These are phyloP conservation scores for Pantherophis guttatus DNA, from an alignment of 2,113 vertebrate genomes.

Conservation along the genomic window DNA sequence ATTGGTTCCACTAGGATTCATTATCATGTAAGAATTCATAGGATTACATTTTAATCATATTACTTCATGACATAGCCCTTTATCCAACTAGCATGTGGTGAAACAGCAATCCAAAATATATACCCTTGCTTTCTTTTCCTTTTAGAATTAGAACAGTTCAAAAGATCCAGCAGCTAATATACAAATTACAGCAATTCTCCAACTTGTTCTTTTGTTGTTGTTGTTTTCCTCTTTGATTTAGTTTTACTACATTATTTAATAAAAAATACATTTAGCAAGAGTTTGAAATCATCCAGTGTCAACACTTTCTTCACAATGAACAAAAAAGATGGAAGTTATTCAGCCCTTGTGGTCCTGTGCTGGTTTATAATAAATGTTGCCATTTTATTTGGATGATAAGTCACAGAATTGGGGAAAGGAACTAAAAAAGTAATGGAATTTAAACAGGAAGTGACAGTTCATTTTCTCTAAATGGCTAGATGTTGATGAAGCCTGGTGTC, in stretches of 20 bases:
- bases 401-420: slow-evolving; percentile 22
- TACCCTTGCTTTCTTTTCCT: slow-evolving; percentile 50
- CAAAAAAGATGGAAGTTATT: slow-evolving; percentile 11
- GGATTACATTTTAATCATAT: not conserved
- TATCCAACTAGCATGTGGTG: not conserved
- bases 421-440: not conserved
- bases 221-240: slow-evolving; percentile 1
- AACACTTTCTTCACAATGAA: slow-evolving; percentile 37
- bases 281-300: slow-evolving; percentile 42
- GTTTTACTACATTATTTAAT: slow-evolving; percentile 52
- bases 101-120: not conserved
- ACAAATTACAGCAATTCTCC: slow-evolving; percentile 65
- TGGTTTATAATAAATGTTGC: not conserved
- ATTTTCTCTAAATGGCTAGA: not conserved
- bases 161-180: slow-evolving; percentile 60
- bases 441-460: not conserved
- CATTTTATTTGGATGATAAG: not conserved
- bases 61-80: not conserved
- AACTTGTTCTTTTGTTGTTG: slow-evolving; percentile 47
- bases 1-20: not conserved
- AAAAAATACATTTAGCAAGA: slow-evolving; percentile 46
- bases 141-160: slow-evolving; percentile 54
- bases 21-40: not conserved
- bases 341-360: not conserved
- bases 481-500: not conserved